phyloP scores from a whole-genome alignment of 2,888 invertebrate species.

The Ophonus ardosiacus region DNA sequence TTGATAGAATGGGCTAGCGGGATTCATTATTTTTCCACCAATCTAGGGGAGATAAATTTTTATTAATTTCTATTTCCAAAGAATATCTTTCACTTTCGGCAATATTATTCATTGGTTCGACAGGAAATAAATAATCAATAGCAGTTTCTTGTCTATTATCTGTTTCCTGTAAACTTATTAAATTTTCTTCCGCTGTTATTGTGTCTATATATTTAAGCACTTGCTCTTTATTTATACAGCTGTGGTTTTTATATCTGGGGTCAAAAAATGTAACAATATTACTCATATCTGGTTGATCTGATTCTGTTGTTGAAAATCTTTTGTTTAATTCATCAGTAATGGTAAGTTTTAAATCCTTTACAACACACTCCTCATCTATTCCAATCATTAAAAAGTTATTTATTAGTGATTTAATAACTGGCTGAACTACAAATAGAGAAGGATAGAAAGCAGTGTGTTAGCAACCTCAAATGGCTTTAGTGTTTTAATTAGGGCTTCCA shows the following conservation, averaged over 20 bases:
- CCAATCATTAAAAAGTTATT: constrained; percentile 28
- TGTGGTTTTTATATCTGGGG: constrained; percentile 6
- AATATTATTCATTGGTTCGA: not conserved
- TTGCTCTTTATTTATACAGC: not conserved
- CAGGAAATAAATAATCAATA: constrained; percentile 6
- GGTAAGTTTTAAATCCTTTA: constrained; percentile 2
- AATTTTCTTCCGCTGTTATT: not conserved
- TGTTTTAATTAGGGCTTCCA: not conserved
- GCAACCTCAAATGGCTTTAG: constrained; percentile 43
- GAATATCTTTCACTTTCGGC: constrained; percentile 5
- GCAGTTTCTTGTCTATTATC: not conserved
- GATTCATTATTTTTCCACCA: constrained; percentile 17
- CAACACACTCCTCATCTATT: constrained; percentile 14
- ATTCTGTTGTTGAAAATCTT: not conserved
- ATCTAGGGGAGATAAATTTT: constrained; percentile 3
- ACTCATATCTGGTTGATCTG: not conserved
- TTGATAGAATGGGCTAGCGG: not conserved
- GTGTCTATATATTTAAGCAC: not conserved
- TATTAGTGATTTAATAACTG: not conserved
- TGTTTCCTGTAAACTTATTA: not conserved
- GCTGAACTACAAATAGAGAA: constrained; percentile 35
- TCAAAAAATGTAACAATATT: not conserved
- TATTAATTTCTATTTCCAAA: constrained; percentile 9
- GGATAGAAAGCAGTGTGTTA: constrained; percentile 32
- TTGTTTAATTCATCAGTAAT: not conserved